Percentiles rank a stretch among this genome's conserved stretches.
phyloP scores from a whole-genome alignment of 1,140 invertebrate genomes.

The Drosophila grimshawi region DNA sequence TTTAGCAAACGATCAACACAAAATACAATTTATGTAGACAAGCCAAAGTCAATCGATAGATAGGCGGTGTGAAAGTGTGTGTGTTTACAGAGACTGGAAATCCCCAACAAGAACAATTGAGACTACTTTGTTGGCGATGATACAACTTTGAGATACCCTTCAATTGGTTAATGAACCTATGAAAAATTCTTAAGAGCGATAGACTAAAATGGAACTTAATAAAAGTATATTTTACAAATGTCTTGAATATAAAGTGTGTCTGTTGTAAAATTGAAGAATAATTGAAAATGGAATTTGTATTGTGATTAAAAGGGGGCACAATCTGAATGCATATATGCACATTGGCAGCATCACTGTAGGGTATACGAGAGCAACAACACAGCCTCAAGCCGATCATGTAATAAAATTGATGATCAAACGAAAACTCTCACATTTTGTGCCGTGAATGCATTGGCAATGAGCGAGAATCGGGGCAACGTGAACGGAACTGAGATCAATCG shows the following conservation, averaged over 20 bases:
- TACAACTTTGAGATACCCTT: conserved; percentile 7
- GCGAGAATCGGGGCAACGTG: conserved; percentile 18
- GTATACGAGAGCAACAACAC: conserved; percentile 34
- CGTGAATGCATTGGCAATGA: conserved; percentile 28
- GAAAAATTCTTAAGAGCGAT: too few species aligned
- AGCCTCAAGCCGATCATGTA: conserved; percentile 49
- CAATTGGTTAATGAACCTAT: background rate
- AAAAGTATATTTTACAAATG: background rate
- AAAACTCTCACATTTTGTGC: conserved; percentile 71
- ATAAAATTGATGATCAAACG: conserved; percentile 82
- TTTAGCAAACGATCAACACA: conserved; percentile 80
- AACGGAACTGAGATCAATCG: conserved; percentile 81
- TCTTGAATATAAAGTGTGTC: too few species aligned
- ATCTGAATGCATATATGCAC: background rate
- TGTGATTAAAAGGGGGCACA: background rate
- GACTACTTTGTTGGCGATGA: background rate
- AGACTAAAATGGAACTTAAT: too few species aligned
- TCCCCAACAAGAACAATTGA: conserved; percentile 36
- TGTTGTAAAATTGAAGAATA: too few species aligned
- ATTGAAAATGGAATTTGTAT: too few species aligned
- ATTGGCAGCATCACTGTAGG: background rate
- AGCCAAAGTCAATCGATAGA: conserved; percentile 74
- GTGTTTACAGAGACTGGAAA: conserved; percentile 59
- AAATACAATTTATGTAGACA: conserved; percentile 78
- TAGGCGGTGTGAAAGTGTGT: conserved; percentile 19